Base-by-base conservation (phyloP, 1,140 invertebrate genomes). In the Scaptomyza graminum region DNA sequence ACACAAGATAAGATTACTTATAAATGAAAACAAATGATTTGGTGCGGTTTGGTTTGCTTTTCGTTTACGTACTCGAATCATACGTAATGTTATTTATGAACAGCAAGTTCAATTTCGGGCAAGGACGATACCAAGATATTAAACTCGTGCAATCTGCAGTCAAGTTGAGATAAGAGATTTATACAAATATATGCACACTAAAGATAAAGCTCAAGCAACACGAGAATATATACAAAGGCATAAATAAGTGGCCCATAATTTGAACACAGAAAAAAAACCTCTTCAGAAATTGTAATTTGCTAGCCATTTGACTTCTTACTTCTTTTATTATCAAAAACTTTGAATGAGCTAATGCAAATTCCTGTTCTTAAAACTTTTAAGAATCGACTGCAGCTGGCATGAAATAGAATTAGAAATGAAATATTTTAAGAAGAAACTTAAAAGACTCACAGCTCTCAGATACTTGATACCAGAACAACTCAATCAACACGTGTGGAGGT, bases 1-100 rank as follows among this genome's bases (percentile, higher is more conserved):
- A 3, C 6, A 62, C 37, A 18, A 81, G 66, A 79, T 80, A 56
- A 65, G 81, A 85, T 87, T 87, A 87, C 77, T 46, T 55, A 22
- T 55, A 28, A 60, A 60, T 18, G 28, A 31, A 31, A 31, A 52
- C 47, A 68, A 68, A 68, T 62, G 65, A 57, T 34, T 55, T 31
- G n/a, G 31, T 37, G 37, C 16, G 31, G 11, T 66, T 74, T 57
- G 71, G 18, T 22, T 22, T 22, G 18, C 18, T 64, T 54, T 54
- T 39, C 46, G 54, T 7, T 25, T 37, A 56, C 5, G 12, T 56
- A 18, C 11, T 18, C 6, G 31, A 28, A 49, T 18, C 16, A 73
- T 49, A 16, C 56, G 37, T 60, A 55, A 44, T 41, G 11, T 28
- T 37, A 71, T 71, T 71, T 71, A 71, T 59, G 55, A 18, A 37